These are phyloP conservation scores for Enteromius viviparus DNA, from an alignment of 2,797 vertebrate species.

Conservation along the genomic window DNA sequence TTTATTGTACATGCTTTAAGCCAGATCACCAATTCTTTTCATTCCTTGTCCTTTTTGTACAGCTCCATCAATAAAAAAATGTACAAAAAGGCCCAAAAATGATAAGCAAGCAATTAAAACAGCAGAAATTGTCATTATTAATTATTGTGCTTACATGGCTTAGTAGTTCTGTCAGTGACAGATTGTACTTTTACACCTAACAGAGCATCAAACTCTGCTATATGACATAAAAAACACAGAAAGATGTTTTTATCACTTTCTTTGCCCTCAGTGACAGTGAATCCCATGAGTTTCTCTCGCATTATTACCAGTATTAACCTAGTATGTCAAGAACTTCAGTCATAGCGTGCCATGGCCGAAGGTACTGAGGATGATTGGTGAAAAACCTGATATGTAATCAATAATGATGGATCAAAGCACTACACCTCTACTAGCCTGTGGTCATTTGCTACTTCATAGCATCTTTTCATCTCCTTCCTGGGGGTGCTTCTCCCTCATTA, in stretches of 20 bases:
- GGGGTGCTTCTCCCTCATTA: slow-evolving; percentile 2
- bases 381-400: slow-evolving; percentile 71
- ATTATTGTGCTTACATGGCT: background rate
- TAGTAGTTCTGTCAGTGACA: slow-evolving; percentile 24
- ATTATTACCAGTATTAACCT: background rate
- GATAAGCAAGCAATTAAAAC: background rate
- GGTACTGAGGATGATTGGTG: slow-evolving; percentile 52
- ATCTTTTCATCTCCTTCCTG: slow-evolving; percentile 48
- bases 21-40: background rate
- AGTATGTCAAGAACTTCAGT: slow-evolving; percentile 42
- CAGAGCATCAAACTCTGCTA: slow-evolving; percentile 26
- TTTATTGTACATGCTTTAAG: background rate
- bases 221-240: slow-evolving; percentile 2
- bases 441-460: slow-evolving; percentile 57
- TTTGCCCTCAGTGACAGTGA: background rate
- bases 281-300: background rate
- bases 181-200: slow-evolving; percentile 34
- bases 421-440: slow-evolving; percentile 65
- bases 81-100: background rate
- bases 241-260: background rate
- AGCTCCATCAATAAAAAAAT: background rate
- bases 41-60: background rate
- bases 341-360: background rate
- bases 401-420: slow-evolving; percentile 77
- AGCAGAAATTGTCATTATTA: background rate